A percentile compares a stretch with the other conserved stretches of the same genome.
These are phyloP conservation scores for Callipepla squamata DNA, from an alignment of 2,113 vertebrate genomes.

Conservation along the genomic window DNA sequence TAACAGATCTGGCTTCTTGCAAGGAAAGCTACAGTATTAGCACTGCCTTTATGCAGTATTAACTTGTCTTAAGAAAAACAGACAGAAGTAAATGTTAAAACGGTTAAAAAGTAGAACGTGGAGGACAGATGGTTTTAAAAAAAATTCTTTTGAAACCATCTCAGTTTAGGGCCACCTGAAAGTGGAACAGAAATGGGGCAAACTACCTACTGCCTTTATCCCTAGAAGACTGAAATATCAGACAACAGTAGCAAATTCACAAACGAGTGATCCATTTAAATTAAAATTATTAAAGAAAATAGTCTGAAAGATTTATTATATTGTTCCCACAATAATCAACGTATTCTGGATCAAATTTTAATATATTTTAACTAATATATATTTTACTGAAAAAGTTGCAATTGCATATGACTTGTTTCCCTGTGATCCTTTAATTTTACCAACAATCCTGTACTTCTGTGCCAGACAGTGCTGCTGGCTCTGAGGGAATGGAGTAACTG, in stretches of 20 bases:
- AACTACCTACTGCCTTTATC: background rate
- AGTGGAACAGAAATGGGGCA: background rate
- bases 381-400: background rate
- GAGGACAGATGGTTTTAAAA: conserved; percentile 72
- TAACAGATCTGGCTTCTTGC: conserved; percentile 51
- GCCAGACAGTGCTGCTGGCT: background rate
- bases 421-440: background rate
- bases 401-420: background rate
- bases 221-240: background rate
- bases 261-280: background rate
- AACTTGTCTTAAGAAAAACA: conserved; percentile 53
- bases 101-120: conserved; percentile 69
- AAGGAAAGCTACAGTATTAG: conserved; percentile 17
- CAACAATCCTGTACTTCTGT: background rate
- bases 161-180: conserved; percentile 73
- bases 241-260: background rate
- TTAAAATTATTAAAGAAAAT: background rate
- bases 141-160: conserved; percentile 47
- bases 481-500: background rate
- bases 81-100: conserved; percentile 26
- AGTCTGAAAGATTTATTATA: background rate
- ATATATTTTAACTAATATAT: background rate
- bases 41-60: conserved; percentile 39
- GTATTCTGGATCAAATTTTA: background rate
- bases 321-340: background rate